phyloP scores from a whole-genome alignment of 2,113 vertebrate species.

The Fulmarus glacialis region DNA sequence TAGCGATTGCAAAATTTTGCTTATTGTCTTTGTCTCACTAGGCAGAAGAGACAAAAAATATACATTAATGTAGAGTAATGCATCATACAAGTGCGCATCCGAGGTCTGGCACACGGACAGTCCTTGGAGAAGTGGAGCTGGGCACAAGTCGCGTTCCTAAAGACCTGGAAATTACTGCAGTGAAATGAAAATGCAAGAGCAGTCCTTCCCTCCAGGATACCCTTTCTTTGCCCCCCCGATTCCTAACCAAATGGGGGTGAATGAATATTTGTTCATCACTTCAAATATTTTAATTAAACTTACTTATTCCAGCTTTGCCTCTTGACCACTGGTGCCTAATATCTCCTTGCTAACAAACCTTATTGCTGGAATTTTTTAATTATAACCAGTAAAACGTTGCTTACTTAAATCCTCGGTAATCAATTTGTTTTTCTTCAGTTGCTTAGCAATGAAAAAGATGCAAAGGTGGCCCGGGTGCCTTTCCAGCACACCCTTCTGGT shows the following conservation, averaged over 20 bases:
- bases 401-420: neutral
- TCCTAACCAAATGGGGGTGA: neutral
- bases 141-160: neutral
- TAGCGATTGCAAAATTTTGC: neutral
- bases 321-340: neutral
- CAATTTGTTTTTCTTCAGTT: neutral
- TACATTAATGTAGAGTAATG: too few relatives aligned
- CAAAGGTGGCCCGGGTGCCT: rapidly evolving
- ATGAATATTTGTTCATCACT: neutral
- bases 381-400: rapidly evolving
- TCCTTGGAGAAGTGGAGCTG: neutral
- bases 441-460: neutral
- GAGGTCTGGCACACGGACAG: rapidly evolving
- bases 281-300: neutral
- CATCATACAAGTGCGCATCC: rapidly evolving
- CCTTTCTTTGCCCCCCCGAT: neutral
- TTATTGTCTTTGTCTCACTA: neutral
- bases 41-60: neutral
- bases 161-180: neutral
- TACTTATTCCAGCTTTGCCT: neutral
- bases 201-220: neutral
- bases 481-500: neutral
- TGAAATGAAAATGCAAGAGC: neutral
- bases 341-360: neutral
- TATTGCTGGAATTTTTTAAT: neutral